Percentiles rank a stretch among this genome's conserved stretches.
Conservation (phyloP, 2,888 invertebrate genomes). For the Nemotelus pantherinus region DNA sequence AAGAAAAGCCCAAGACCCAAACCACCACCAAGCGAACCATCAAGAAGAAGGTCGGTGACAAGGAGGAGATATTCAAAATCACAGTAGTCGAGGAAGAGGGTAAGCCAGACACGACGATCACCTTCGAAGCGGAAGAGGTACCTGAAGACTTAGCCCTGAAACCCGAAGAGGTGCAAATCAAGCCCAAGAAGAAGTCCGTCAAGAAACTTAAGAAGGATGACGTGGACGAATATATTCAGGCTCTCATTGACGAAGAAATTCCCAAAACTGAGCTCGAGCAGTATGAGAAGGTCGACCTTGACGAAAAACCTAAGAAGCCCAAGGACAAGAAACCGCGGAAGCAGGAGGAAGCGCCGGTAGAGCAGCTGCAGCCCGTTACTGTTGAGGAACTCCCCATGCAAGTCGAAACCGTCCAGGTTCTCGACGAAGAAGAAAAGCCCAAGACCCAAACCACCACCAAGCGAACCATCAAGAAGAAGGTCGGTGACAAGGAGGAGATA, state of each 20-base stretch:
- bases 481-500: conserved; percentile 61
- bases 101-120: neutral
- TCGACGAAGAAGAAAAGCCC: conserved; percentile 62
- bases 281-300: conserved; percentile 39
- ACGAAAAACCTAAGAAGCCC: conserved; percentile 55
- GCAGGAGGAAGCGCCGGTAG: conserved; percentile 43
- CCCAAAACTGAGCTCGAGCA: conserved; percentile 55
- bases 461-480: conserved; percentile 63
- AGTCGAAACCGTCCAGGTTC: conserved; percentile 63
- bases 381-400: conserved; percentile 63
- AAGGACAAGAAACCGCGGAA: conserved; percentile 51
- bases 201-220: conserved; percentile 60
- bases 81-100: conserved; percentile 55
- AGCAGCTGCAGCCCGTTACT: conserved; percentile 50
- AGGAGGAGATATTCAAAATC: conserved; percentile 52
- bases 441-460: conserved; percentile 64
- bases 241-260: conserved; percentile 63
- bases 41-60: conserved; percentile 60
- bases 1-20: conserved; percentile 55
- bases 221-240: conserved; percentile 62
- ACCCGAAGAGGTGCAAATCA: conserved; percentile 52
- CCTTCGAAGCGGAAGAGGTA: conserved; percentile 52
- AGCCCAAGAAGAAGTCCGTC: conserved; percentile 55
- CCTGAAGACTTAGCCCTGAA: conserved; percentile 58
- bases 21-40: conserved; percentile 63